A percentile compares a stretch with the other conserved stretches of the same genome.
These are phyloP conservation scores for Oreochromis aureus DNA, from an alignment of 2,113 vertebrate genomes.

Conservation along the genomic window DNA sequence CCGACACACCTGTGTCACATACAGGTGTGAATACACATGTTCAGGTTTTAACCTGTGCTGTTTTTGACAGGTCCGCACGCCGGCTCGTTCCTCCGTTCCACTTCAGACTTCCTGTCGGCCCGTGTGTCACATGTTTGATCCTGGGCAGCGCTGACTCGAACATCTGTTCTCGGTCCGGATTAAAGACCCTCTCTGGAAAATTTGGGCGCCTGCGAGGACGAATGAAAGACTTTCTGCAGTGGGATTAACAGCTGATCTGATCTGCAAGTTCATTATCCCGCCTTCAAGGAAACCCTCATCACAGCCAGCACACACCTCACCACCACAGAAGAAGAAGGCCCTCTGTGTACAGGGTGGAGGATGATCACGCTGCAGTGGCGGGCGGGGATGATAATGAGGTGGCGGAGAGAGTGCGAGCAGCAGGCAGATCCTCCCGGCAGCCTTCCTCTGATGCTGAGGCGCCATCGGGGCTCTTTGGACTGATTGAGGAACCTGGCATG, in stretches of 20 bases:
- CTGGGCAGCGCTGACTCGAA: neutral
- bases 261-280: neutral
- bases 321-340: neutral
- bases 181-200: conserved; percentile 4
- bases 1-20: too few species aligned
- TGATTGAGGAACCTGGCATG: neutral
- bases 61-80: neutral
- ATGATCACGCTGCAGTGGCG: neutral
- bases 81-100: neutral
- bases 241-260: conserved; percentile 3
- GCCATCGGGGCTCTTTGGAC: conserved; percentile 12
- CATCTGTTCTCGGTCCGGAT: conserved; percentile 6
- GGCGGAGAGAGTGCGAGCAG: neutral
- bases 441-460: neutral
- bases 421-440: neutral
- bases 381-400: neutral
- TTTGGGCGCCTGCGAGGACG: neutral
- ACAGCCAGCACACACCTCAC: neutral
- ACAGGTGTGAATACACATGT: too few species aligned
- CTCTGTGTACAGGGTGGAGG: neutral
- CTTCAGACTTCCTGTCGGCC: neutral
- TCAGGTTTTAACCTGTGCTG: too few species aligned
- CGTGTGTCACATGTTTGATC: neutral
- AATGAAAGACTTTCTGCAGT: conserved; percentile 5
- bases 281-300: neutral